Conservation (phyloP, 2,797 vertebrate genomes). For the Phyllotis vaccarum region DNA sequence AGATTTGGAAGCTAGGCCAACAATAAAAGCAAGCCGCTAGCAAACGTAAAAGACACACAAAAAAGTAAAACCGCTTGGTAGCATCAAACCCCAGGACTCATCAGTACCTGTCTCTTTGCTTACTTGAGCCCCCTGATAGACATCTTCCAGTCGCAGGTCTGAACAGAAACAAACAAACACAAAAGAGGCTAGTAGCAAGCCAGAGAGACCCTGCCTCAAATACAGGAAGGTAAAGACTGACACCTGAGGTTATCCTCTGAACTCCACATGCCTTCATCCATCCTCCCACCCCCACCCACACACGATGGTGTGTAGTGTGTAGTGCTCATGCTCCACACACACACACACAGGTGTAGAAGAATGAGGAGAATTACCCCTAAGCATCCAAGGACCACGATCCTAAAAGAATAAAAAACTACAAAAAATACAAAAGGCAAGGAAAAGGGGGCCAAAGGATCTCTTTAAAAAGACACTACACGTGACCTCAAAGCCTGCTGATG, state of each 20-base stretch:
- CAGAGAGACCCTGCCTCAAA: not conserved
- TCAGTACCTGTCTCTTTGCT: not conserved
- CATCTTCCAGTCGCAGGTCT: not conserved
- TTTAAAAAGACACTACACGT: not conserved
- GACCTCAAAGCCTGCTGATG: not conserved
- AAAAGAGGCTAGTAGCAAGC: not conserved
- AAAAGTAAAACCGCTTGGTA: not conserved
- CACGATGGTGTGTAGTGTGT: no score
- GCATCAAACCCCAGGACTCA: not conserved
- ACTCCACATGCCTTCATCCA: not conserved
- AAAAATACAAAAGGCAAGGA: conserved; percentile 1
- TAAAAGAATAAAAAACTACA: no score
- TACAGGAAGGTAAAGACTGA: not conserved
- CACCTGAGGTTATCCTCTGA: not conserved
- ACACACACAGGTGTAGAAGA: no score
- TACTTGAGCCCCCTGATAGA: not conserved
- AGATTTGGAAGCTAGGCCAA: not conserved
- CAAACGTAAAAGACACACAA: not conserved
- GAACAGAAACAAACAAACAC: not conserved
- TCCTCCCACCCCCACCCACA: not conserved
- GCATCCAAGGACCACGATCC: not conserved
- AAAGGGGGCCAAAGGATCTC: conserved; percentile 1
- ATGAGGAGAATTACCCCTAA: not conserved
- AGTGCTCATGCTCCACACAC: no score
- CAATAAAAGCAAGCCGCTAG: not conserved